phyloP scores from a whole-genome alignment of 1,140 invertebrate genomes.

The Drosophila bocqueti region DNA sequence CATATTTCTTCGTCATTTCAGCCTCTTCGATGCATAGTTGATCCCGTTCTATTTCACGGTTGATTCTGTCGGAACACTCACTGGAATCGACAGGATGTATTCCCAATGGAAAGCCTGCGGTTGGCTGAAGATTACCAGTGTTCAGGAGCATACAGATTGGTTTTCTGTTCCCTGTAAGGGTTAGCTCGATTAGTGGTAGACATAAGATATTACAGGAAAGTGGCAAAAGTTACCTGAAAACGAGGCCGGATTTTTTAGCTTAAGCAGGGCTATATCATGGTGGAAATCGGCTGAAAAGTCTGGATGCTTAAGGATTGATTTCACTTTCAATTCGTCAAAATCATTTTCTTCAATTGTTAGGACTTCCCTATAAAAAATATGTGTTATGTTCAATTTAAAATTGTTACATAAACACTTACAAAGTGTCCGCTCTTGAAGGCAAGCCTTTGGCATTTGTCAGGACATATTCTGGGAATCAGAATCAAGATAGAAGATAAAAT shows the following conservation, averaged over 20 bases:
- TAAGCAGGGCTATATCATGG: conserved; percentile 10
- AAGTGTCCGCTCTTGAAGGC: neutral
- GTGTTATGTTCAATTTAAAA: neutral
- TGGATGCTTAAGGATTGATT: neutral
- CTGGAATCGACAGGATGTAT: neutral
- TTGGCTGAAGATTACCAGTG: too few relatives aligned
- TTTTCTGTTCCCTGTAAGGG: neutral
- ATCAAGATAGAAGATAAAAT: neutral
- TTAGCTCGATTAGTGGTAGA: neutral
- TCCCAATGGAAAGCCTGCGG: accelerated
- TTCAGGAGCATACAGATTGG: conserved; percentile 8
- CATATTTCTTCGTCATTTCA: too few relatives aligned
- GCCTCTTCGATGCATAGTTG: neutral
- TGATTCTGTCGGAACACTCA: neutral
- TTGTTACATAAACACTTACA: neutral
- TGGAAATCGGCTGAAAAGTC: neutral
- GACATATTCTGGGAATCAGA: conserved; percentile 4
- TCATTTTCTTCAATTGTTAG: neutral
- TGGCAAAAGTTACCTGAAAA: neutral
- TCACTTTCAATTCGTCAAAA: neutral
- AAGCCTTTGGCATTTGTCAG: conserved; percentile 7
- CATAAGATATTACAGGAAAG: neutral
- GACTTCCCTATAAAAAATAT: neutral
- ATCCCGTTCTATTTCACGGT: neutral
- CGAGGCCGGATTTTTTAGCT: neutral